Percentiles rank a stretch among this genome's conserved stretches.
These are phyloP conservation scores for Chelonus formosanus DNA, from an alignment of 2,888 invertebrate genomes.

Conservation along the genomic window DNA sequence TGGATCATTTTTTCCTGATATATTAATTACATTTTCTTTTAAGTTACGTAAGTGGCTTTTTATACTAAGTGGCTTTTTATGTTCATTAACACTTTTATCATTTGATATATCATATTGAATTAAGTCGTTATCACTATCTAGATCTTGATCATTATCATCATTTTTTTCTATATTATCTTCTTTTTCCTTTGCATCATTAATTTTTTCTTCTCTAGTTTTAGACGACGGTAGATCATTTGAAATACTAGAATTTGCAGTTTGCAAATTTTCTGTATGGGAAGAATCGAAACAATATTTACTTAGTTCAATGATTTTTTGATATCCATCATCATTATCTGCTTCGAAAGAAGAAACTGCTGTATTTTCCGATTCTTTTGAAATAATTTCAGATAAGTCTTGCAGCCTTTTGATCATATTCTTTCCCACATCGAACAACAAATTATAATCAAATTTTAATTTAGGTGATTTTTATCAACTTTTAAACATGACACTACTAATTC, in stretches of 20 bases:
- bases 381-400: slow-evolving; percentile 47
- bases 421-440: slow-evolving; percentile 67
- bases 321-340: slow-evolving; percentile 47
- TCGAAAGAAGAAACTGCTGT: slow-evolving; percentile 20
- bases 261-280: slow-evolving; percentile 20
- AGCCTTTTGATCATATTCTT: slow-evolving; percentile 67
- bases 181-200: slow-evolving; percentile 3
- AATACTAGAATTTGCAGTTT: not conserved
- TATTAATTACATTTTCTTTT: slow-evolving; percentile 74
- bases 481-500: slow-evolving; percentile 71
- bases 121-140: slow-evolving; percentile 87
- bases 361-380: not conserved
- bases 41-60: slow-evolving; percentile 82
- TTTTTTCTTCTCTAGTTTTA: not conserved
- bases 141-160: slow-evolving; percentile 63
- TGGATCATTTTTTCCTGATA: slow-evolving; percentile 68
- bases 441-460: slow-evolving; percentile 75
- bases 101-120: slow-evolving; percentile 83
- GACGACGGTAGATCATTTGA: too few species aligned
- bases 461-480: slow-evolving; percentile 56
- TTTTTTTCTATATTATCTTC: not conserved
- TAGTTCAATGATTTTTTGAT: slow-evolving; percentile 51
- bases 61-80: slow-evolving; percentile 79
- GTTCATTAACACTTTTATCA: slow-evolving; percentile 70
- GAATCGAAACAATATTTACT: slow-evolving; percentile 42